Evolutionary conservation across 2,797 vertebrate genomes (phyloP), one percentile per base, ranked within the genome.

Genomic region (Vireo griseus): DNA sequence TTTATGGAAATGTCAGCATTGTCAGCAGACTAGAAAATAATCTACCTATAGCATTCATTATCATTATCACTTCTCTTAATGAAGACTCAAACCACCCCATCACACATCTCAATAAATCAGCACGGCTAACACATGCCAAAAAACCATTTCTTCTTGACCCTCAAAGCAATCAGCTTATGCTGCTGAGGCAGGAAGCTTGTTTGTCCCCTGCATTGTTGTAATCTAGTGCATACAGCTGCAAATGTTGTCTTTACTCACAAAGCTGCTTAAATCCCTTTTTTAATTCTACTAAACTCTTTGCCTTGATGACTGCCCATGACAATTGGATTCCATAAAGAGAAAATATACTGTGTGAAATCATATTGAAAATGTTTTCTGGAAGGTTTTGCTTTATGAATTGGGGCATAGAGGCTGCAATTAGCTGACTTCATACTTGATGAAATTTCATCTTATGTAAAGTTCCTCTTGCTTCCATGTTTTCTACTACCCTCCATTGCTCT

Each of bases 221-320:
- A 96, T 95, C 69, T 78, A 85, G 82, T 10, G 2, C 66, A 63
- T 81, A 75, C n/a, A 86, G 88, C 91, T 94, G 81, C 83, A 96
- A 97, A 95, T 45, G 89, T 92, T 86, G 72, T 90, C 69, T 92
- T 96, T 93, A 83, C 83, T 92, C 61, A 74, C 80, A 92, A 93
- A 94, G 81, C 96, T 93, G 81, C 87, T 92, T 90, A 95, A 94
- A 96, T 94, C 88, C 51, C 39, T 87, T 86, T 91, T 95, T 65
- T 58, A 95, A 93, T 96, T 96, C 91, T 96, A 50, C 72, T 83
- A 61, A 93, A 95, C 40, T 94, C 82, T 78, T 92, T 94, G 87
- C 75, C 77, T 89, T 91, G 81, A 84, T 94, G 80, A 87, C 72
- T 88, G 89, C 51, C 81, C 79, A 45, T 73, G 57, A 67, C 86